These are phyloP conservation scores for Columba guinea DNA, from an alignment of 2,797 vertebrate genomes.

Conservation along the genomic window DNA sequence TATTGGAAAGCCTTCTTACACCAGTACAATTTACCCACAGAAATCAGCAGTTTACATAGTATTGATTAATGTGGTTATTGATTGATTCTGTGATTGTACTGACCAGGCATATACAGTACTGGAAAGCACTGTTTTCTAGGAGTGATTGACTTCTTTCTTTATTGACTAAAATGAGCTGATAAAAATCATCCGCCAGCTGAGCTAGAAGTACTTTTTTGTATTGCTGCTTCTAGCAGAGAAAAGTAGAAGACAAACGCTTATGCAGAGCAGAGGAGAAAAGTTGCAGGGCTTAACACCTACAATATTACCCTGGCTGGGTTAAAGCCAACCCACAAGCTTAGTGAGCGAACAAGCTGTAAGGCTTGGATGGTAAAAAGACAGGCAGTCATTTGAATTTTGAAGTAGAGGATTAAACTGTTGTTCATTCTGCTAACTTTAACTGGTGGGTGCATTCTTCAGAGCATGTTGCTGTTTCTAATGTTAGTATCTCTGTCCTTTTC, in stretches of 20 bases:
- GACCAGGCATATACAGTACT: conserved; percentile 5
- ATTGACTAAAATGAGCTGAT: conserved; percentile 74
- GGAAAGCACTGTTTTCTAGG: conserved; percentile 41
- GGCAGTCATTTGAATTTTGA: neutral
- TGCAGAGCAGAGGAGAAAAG: neutral
- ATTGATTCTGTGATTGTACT: conserved; percentile 51
- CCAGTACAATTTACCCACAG: conserved; percentile 58
- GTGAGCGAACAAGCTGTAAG: neutral
- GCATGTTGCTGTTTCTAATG: neutral
- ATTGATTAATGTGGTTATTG: conserved; percentile 69
- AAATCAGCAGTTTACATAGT: conserved; percentile 69
- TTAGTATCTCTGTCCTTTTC: neutral
- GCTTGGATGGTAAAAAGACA: neutral
- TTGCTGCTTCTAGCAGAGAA: conserved; percentile 35
- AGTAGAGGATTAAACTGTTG: neutral
- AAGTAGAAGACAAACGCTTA: neutral
- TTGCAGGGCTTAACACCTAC: neutral
- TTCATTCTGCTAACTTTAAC: neutral
- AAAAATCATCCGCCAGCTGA: conserved; percentile 50
- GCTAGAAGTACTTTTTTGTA: conserved; percentile 3
- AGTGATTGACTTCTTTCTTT: conserved; percentile 73
- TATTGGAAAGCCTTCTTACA: conserved; percentile 56
- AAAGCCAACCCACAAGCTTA: neutral
- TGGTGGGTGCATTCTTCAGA: rapidly evolving
- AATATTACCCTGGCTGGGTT: neutral